These are phyloP conservation scores for Zygogramma bicolorata DNA, from an alignment of 2,888 invertebrate genomes.

Conservation along the genomic window DNA sequence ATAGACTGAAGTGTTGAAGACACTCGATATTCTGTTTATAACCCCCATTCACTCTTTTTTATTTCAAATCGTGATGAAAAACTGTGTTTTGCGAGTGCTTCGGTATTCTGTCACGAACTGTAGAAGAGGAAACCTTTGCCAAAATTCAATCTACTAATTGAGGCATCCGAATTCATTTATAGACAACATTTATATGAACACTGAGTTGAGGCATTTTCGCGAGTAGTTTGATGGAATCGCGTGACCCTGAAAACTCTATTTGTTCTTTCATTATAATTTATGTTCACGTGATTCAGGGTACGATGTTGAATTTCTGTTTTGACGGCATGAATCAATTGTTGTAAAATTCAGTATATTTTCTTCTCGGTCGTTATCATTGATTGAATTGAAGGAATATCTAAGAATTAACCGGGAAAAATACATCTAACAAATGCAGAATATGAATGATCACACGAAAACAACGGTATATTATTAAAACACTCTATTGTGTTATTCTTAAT, in stretches of 20 bases:
- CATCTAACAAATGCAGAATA: too few relatives aligned
- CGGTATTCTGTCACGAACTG: background rate
- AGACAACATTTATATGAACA: background rate
- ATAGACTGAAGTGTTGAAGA: too few relatives aligned
- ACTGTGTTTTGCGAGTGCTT: background rate
- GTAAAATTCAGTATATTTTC: background rate
- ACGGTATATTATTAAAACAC: too few relatives aligned
- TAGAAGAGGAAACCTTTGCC: background rate
- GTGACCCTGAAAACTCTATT: background rate
- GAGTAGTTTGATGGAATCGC: background rate
- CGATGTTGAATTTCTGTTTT: background rate
- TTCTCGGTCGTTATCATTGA: background rate
- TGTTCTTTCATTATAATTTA: background rate
- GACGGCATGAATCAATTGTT: background rate
- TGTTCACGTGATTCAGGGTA: background rate
- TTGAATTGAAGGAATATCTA: too few relatives aligned
- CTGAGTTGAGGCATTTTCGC: background rate
- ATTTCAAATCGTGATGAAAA: background rate
- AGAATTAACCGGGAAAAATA: too few relatives aligned
- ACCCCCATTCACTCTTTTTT: background rate
- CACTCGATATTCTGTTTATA: background rate
- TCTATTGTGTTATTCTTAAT: too few relatives aligned
- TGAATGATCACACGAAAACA: too few relatives aligned
- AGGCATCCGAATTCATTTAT: slow-evolving; percentile 22
- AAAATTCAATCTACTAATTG: slow-evolving; percentile 27